Base-by-base conservation (phyloP, 1,140 invertebrate genomes). In the Solen grandis region DNA sequence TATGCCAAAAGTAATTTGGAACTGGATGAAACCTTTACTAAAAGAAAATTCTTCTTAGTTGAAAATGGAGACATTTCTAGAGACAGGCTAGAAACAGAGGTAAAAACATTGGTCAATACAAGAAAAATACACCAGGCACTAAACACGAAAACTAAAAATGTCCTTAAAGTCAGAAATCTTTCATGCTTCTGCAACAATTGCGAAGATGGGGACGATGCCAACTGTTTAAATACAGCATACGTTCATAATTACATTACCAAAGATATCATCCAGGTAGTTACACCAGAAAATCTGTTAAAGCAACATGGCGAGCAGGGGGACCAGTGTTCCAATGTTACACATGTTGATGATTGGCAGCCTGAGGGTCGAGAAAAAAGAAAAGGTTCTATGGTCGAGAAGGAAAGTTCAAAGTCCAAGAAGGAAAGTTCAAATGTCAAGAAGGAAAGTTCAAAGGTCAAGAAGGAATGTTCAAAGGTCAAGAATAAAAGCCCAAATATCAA, bases 361-460 rank as follows among this genome's bases (percentile, higher is more conserved):
- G 46, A 50, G 46, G n/a, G n/a, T n/a, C n/a, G n/a, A n/a, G n/a
- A n/a, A n/a, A n/a, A n/a, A n/a, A n/a, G n/a, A n/a, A n/a, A 59
- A 59, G 55, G 55, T 59, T 59, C 55, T 19, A 59, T 19, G 55
- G 55, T 27, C 55, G 27, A 59, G 55, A 59, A 59, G 55, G 25
- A 59, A 59, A 59, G 22, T 59, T 59, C 55, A 59, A 59, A 59
- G n/a, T n/a, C n/a, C n/a, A n/a, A n/a, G n/a, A n/a, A n/a, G n/a
- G n/a, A n/a, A n/a, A n/a, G n/a, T n/a, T n/a, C n/a, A n/a, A n/a
- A n/a, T n/a, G n/a, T n/a, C n/a, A n/a, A n/a, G n/a, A n/a, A n/a
- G n/a, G n/a, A n/a, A n/a, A n/a, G n/a, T n/a, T n/a, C n/a, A n/a
- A n/a, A n/a, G n/a, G n/a, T n/a, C n/a, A n/a, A n/a, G 55, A 14